Evolutionary conservation across 2,113 vertebrate genomes (phyloP).

Genomic region (Trachemys scripta): DNA sequence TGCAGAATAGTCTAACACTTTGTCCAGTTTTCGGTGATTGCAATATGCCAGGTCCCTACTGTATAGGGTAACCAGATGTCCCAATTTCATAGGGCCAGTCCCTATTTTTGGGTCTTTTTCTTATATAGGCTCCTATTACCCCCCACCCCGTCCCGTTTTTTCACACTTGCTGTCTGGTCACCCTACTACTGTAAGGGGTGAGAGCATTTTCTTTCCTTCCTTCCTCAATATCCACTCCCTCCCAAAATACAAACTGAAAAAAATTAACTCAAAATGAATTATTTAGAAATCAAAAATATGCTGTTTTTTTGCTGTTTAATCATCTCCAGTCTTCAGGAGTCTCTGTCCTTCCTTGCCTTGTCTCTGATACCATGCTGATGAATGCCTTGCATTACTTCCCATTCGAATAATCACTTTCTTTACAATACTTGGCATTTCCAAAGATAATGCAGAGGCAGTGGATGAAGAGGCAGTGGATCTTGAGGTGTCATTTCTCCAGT

Average conservation of each 20-base stretch:
- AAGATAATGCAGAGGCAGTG: too few species aligned
- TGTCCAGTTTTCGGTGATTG: background rate
- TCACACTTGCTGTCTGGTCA: too few species aligned
- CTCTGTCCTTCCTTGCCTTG: background rate
- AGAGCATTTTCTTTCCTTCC: background rate
- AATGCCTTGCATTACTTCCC: background rate
- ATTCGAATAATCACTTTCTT: background rate
- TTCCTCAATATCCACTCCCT: background rate
- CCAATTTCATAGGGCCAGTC: too few species aligned
- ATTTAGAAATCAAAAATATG: background rate
- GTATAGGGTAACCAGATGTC: too few species aligned
- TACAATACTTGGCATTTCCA: background rate
- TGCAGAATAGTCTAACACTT: background rate
- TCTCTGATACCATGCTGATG: background rate
- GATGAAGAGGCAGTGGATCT: background rate
- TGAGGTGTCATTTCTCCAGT: background rate
- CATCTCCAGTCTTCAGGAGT: background rate
- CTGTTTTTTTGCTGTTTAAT: background rate
- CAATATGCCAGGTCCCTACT: background rate
- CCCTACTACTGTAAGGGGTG: background rate
- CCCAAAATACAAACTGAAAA: background rate
- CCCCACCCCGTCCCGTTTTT: too few species aligned
- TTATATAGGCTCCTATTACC: too few species aligned
- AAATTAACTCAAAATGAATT: background rate
- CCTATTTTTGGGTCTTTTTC: too few species aligned